Conservation (phyloP, 1,140 invertebrate genomes). For the Pteromalus puparum region DNA sequence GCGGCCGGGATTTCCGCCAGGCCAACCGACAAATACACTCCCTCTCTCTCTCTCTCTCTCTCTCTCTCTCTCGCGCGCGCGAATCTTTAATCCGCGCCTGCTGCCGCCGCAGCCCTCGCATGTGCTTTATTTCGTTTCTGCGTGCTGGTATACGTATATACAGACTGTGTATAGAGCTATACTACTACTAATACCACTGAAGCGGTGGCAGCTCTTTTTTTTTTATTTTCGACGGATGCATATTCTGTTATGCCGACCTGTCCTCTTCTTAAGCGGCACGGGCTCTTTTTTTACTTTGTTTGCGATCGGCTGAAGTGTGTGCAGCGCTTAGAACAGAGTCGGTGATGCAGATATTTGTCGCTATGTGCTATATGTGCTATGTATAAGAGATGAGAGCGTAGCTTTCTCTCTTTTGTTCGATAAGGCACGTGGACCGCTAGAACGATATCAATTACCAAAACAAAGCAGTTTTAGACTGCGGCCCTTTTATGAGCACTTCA, state of each 20-base stretch:
- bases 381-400: no score
- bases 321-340: neutral
- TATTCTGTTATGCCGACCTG: slow-evolving; percentile 25
- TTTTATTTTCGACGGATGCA: slow-evolving; percentile 52
- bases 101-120: slow-evolving; percentile 3
- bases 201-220: neutral
- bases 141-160: neutral
- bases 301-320: slow-evolving; percentile 28
- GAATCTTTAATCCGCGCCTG: slow-evolving; percentile 71
- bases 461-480: no score
- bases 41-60: neutral
- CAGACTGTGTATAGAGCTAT: slow-evolving; percentile 31
- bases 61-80: slow-evolving; percentile 58
- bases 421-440: no score
- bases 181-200: no score
- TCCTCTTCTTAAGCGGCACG: neutral
- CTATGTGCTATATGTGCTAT: no score
- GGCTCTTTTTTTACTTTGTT: slow-evolving; percentile 24
- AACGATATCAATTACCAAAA: no score
- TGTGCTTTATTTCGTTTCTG: slow-evolving; percentile 17
- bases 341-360: neutral
- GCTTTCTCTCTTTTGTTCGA: no score
- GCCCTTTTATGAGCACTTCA: no score
- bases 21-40: slow-evolving; percentile 70
- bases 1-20: slow-evolving; percentile 67